phyloP scores from a whole-genome alignment of 2,113 vertebrate species.

The Progne subis region DNA sequence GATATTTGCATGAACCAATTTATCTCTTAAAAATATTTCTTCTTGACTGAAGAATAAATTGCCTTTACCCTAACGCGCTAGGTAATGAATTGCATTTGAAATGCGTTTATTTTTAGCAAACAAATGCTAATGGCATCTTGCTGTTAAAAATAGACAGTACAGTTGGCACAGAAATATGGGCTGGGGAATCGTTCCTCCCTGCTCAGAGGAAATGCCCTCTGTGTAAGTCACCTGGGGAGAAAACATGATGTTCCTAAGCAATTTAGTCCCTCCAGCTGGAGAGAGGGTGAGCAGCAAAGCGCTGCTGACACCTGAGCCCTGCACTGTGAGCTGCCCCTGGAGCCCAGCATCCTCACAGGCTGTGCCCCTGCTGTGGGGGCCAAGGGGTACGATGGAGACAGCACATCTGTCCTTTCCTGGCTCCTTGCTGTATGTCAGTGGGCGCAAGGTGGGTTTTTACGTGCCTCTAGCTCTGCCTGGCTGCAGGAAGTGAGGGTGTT shows the following conservation, averaged over 20 bases:
- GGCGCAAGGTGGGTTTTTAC: accelerated
- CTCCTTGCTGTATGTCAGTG: not conserved
- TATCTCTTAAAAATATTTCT: slow-evolving; percentile 65
- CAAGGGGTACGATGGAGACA: not conserved
- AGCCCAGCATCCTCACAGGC: not conserved
- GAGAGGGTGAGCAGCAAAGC: not conserved
- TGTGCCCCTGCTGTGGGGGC: accelerated
- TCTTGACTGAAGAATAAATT: slow-evolving; percentile 62
- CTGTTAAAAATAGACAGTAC: slow-evolving; percentile 70
- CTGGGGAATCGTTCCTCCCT: slow-evolving; percentile 28
- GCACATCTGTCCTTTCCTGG: not conserved
- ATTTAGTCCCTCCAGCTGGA: not conserved
- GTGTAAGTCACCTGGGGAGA: not conserved
- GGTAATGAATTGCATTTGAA: slow-evolving; percentile 68
- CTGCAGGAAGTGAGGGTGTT: not conserved
- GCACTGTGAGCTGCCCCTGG: not conserved
- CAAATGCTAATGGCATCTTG: slow-evolving; percentile 57
- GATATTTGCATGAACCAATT: slow-evolving; percentile 57
- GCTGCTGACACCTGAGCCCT: not conserved
- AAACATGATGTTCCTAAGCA: not conserved
- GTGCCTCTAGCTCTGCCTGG: not conserved
- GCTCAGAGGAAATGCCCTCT: slow-evolving; percentile 44
- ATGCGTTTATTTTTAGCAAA: slow-evolving; percentile 73
- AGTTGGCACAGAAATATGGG: slow-evolving; percentile 2
- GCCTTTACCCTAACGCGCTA: slow-evolving; percentile 32